Base-by-base conservation (phyloP, 2,888 invertebrate genomes). In the Cerastis leucographa region DNA sequence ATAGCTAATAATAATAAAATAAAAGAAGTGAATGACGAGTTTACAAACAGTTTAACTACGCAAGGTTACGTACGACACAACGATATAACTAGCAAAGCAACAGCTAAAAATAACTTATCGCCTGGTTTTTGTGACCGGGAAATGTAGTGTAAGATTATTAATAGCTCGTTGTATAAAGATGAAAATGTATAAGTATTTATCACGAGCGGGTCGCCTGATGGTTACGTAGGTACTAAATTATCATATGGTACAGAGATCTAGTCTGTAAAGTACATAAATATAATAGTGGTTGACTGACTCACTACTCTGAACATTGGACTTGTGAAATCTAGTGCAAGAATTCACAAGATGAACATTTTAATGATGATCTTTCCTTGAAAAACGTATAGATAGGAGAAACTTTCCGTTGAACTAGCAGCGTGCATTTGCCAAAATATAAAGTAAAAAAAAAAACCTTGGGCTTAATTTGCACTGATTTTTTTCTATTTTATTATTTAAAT, bases 121-220 rank as follows among this genome's bases (percentile, higher is more conserved):
- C 73, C 79, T 83, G 73, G 65, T 78, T 68, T 76, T 74, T 46
- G 68, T 65, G 68, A 83, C 80, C 35, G 80, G 84, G 73, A 85
- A 83, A 83, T 78, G 42, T 82, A 46, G 51, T 76, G 62, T 68
- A 42, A 46, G 68, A 74, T 69, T 85, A 84, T 79, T 79, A 76
- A 76, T 85, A 83, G 71, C 64, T 71, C 22, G 19, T 64, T 69
- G 25, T 72, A 22, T 59, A 69, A 1, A 68, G 40, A 73, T 71
- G 73, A 85, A 70, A 65, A 76, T 25, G 25, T 73, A 35, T 67
- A 51, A 40, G 51, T 59, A 51, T 70, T 54, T 2, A 81, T 82
- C 78, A 85, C 54, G 72, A 74, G 72, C 25, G 14, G 9, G 29
- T 25, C 71, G 83, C 42, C 70, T 82, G 72, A 72, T 70, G 42